phyloP scores from a whole-genome alignment of 2,888 invertebrate genomes.

The Rhyacophila evoluta region DNA sequence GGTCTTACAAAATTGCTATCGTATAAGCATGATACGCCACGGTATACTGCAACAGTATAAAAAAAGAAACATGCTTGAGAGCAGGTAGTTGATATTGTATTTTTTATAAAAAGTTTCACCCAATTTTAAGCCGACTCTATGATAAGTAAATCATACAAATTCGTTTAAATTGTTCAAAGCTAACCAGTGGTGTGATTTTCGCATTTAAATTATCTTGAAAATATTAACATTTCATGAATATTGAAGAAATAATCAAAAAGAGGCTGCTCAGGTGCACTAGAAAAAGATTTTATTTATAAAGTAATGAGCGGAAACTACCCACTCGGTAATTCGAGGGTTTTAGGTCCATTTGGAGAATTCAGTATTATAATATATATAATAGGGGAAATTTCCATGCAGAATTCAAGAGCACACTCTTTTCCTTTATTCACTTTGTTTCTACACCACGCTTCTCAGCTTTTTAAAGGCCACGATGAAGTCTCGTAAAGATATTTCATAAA shows the following conservation, averaged over 20 bases:
- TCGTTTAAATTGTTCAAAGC: too few species aligned
- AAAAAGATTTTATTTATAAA: not conserved
- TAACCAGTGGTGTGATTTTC: too few species aligned
- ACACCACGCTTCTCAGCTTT: not conserved
- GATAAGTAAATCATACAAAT: too few species aligned
- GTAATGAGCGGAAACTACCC: not conserved
- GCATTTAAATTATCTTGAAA: too few species aligned
- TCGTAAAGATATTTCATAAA: not conserved
- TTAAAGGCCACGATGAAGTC: not conserved
- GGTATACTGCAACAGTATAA: too few species aligned
- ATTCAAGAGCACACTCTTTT: not conserved
- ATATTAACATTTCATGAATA: not conserved
- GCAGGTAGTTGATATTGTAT: too few species aligned
- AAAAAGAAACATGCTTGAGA: too few species aligned
- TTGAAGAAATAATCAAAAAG: not conserved
- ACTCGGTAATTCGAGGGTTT: slow-evolving; percentile 6
- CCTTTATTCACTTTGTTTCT: not conserved
- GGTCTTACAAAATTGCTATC: too few species aligned
- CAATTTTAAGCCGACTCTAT: too few species aligned
- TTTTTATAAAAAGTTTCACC: too few species aligned
- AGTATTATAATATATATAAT: not conserved
- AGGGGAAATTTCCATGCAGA: not conserved
- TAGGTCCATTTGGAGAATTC: not conserved
- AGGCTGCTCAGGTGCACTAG: not conserved
- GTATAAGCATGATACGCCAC: too few species aligned